Base-by-base conservation (phyloP, 2,797 vertebrate genomes). In the Peromyscus attwateri region DNA sequence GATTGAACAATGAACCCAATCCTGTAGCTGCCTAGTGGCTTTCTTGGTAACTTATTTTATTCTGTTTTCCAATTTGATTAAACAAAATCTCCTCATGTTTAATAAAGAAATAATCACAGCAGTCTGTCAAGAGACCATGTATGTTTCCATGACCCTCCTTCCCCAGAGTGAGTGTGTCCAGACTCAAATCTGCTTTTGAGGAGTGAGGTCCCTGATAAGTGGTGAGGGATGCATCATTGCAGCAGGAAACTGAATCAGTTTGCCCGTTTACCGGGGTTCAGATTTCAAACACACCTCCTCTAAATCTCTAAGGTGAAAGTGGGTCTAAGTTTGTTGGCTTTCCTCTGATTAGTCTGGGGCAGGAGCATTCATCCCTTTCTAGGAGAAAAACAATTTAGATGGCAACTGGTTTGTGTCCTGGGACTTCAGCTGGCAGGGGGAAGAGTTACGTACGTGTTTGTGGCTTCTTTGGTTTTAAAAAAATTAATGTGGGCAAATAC, bases 331-430 rank as follows among this genome's bases (percentile, higher is more conserved):
- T 71, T 91, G 40, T 29, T 97, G 71, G 14, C 70, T 92, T 93
- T 94, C 55, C 80, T 95, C 81, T 95, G 95, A 94, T 94, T 95
- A 95, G 57, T 90, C 94, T 60, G 37, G 87, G 57, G 6, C 14
- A 6, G 34, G 68, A 34, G 80, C 85, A 84, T 96, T 81, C 77
- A 96, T 97, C 87, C 25, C 80, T 97, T 89, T 66, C 21, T 1
- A 6, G 96, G 95, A 98, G 98, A 91, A 97, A 92, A 97, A 94
- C 84, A 87, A 96, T 97, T 96, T 96, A 62, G 23, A 88, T 60
- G 96, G 43, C 94, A 92, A 94, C 95, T 97, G 97, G 97, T 88
- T 97, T 93, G 12, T 96, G 92, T 97, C 96, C 94, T 52, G 95
- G 92, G 81, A 93, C 96, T 97, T 96, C 81, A 89, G 43, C 75